These are phyloP conservation scores for Rotaria magnacalcarata DNA, from an alignment of 2,888 invertebrate species.

Conservation along the genomic window DNA sequence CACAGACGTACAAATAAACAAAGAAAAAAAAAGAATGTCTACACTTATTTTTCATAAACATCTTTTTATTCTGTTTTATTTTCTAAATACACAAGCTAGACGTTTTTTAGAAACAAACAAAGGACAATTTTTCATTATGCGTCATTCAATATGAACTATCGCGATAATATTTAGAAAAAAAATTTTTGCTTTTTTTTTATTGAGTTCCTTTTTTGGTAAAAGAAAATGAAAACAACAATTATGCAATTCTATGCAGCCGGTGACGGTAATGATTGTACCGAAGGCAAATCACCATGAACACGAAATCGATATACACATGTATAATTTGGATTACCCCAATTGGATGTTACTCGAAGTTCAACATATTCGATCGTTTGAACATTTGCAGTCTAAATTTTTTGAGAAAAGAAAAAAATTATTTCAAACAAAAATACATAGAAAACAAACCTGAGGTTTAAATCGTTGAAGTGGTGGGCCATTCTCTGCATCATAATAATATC, in stretches of 20 bases:
- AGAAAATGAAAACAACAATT: background rate
- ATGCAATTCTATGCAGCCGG: background rate
- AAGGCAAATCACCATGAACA: constrained; percentile 73
- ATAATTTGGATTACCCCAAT: constrained; percentile 87
- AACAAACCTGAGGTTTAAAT: constrained; percentile 25
- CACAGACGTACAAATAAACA: background rate
- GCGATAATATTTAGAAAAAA: background rate
- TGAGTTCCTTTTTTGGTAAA: background rate
- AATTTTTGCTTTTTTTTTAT: background rate
- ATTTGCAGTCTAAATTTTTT: background rate
- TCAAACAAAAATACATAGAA: background rate
- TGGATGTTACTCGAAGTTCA: constrained; percentile 80
- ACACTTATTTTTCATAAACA: background rate
- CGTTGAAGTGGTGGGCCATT: constrained; percentile 23
- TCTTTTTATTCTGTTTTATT: background rate
- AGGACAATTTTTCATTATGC: background rate
- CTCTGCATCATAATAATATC: constrained; percentile 71
- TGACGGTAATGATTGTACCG: background rate
- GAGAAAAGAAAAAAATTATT: background rate
- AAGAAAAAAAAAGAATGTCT: constrained; percentile 9
- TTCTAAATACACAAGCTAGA: constrained; percentile 5
- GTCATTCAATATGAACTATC: constrained; percentile 14
- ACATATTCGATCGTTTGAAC: constrained; percentile 58
- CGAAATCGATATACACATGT: constrained; percentile 93
- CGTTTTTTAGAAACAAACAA: background rate